phyloP scores from a whole-genome alignment of 2,113 vertebrate genomes.

The Urocolius indicus region DNA sequence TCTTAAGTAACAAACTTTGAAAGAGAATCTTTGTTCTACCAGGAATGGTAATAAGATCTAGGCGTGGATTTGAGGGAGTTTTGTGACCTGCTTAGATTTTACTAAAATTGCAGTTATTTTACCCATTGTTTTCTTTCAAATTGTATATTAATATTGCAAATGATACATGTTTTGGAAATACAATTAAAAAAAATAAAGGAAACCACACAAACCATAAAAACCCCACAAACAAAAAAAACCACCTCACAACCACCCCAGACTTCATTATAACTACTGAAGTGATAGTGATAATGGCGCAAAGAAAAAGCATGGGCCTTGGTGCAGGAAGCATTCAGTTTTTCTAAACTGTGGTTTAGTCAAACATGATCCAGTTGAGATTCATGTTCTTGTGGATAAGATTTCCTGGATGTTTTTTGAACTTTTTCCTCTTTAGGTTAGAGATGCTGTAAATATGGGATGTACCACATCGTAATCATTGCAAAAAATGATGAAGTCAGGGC shows the following conservation, averaged over 20 bases:
- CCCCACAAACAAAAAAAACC: background rate
- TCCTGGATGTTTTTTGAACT: background rate
- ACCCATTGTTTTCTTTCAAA: background rate
- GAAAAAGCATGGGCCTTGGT: background rate
- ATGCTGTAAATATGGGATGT: background rate
- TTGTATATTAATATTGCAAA: background rate
- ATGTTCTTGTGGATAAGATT: background rate
- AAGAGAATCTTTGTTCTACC: background rate
- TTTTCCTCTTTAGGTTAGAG: background rate
- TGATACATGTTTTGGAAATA: background rate
- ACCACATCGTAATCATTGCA: rapidly evolving
- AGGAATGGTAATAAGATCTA: background rate
- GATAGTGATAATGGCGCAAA: background rate
- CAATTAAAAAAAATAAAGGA: background rate
- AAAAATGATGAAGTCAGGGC: background rate
- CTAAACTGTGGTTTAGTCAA: background rate
- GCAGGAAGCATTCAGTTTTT: background rate
- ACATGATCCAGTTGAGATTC: background rate
- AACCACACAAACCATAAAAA: background rate
- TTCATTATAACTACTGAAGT: conserved; percentile 11
- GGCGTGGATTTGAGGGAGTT: background rate
- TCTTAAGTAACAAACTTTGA: background rate
- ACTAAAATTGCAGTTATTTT: background rate
- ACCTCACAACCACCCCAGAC: background rate
- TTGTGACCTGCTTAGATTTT: background rate